Evolutionary conservation across 2,888 invertebrate species (phyloP), one percentile per base, ranked within the genome.

Genomic region (Neoscelio sp.): DNA sequence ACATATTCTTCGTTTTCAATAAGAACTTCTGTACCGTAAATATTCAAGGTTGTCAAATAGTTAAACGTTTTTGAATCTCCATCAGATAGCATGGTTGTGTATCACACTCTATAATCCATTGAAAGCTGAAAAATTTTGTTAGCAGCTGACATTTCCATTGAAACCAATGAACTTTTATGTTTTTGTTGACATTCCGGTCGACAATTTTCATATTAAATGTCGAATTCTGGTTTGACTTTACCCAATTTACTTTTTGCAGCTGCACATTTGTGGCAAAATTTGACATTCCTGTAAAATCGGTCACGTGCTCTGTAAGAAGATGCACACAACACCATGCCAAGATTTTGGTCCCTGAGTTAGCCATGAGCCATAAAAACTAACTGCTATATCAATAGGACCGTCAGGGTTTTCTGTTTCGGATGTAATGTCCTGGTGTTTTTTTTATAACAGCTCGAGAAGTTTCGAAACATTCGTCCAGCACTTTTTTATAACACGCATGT

Each of bases 11-110:
- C 42, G 13, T 42, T 42, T 7, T 17, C 15, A 17, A 42, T 18
- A 23, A 23, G 3, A 23, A 4, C 23, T 2, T 23, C 23, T 6
- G n/a, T n/a, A n/a, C 23, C 23, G 6, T 23, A 23, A 23, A 23
- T 6, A 6, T 23, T 23, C 4, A 23, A 23, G 4, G 23, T 4
- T 4, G 23, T 17, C 8, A 42, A 17, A 42, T 42, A 17, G 8
- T 17, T 42, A 42, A 17, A 42, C 12, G 15, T 18, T 8, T 42
- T 42, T 6, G 17, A 42, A 42, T 42, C 42, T 2, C 42, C 42
- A 42, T 42, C 42, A 2, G 42, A 42, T 1, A 42, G 18, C n/a
- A 42, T 18, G 18, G 42, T 42, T 42, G 42, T 42, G 42, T 42
- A 42, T 2, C 42, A 17, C 10, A 38, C 5, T 38, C 38, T 13